A percentile compares a stretch with the other conserved stretches of the same genome.
These are phyloP conservation scores for Branchinecta lynchi DNA, from an alignment of 1,140 invertebrate genomes.

Conservation along the genomic window DNA sequence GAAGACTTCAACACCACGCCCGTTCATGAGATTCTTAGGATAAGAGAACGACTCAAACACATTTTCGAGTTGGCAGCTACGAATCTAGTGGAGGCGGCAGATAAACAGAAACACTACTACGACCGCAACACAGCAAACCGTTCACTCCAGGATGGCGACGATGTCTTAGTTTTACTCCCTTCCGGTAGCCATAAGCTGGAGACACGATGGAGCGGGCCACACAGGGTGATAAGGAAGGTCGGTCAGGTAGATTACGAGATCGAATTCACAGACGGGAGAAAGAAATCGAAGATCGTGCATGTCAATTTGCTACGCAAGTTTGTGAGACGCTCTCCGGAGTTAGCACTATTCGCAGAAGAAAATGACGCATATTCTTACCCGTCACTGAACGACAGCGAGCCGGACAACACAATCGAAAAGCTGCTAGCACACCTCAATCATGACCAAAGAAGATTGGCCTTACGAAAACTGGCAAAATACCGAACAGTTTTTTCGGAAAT, in stretches of 20 bases:
- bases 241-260: not conserved
- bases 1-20: not conserved
- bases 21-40: not conserved
- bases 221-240: not conserved
- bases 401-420: too few relatives aligned
- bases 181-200: not conserved
- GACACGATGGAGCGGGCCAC: not conserved
- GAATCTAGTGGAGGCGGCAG: not conserved
- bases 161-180: not conserved
- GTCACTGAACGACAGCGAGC: too few relatives aligned
- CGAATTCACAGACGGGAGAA: not conserved
- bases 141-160: not conserved
- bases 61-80: not conserved
- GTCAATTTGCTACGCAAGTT: constrained; percentile 2
- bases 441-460: too few relatives aligned
- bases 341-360: not conserved
- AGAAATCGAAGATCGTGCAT: not conserved
- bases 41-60: not conserved
- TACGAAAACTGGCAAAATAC: not conserved
- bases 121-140: not conserved
- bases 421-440: too few relatives aligned
- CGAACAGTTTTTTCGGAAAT: not conserved
- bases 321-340: not conserved
- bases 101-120: not conserved
- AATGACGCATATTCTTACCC: too few relatives aligned